Conservation (phyloP, 2,113 vertebrate genomes). For the Osmerus mordax region DNA sequence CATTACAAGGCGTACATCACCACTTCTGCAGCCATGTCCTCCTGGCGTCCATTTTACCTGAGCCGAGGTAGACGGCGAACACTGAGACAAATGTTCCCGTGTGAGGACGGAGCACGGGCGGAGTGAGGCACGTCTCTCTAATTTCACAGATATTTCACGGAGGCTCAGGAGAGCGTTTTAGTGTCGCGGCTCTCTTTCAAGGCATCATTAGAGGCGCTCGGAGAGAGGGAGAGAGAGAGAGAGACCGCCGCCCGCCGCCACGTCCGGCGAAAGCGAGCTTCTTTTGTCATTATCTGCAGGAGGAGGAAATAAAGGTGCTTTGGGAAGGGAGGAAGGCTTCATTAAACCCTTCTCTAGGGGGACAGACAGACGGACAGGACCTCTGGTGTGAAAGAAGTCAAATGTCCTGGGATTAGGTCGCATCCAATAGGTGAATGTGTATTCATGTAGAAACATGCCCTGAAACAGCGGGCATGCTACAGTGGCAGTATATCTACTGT, state of each 20-base stretch:
- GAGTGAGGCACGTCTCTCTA: conserved; percentile 46
- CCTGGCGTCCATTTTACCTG: conserved; percentile 51
- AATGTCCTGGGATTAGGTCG: not conserved
- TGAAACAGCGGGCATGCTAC: conserved; percentile 20
- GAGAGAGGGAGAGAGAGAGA: conserved; percentile 28
- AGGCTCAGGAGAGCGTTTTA: conserved; percentile 52
- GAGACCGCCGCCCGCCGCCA: conserved; percentile 18
- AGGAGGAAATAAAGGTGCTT: conserved; percentile 38
- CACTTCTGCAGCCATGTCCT: conserved; percentile 52
- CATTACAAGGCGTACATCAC: conserved; percentile 59
- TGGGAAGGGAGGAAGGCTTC: conserved; percentile 4
- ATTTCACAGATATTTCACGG: conserved; percentile 67
- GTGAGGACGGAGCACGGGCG: conserved; percentile 46
- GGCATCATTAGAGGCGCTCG: conserved; percentile 36
- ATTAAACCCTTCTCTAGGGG: not conserved
- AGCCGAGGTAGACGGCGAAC: conserved; percentile 47
- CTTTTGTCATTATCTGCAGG: conserved; percentile 30
- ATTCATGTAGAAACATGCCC: conserved; percentile 10
- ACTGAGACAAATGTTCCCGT: conserved; percentile 53
- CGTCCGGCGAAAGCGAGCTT: not conserved
- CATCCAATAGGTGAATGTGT: not conserved
- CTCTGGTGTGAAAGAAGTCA: not conserved
- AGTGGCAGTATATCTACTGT: conserved; percentile 27
- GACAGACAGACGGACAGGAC: not conserved
- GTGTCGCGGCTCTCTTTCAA: conserved; percentile 50